Conservation (phyloP, 2,888 invertebrate genomes). For the Agrypnus murinus region DNA sequence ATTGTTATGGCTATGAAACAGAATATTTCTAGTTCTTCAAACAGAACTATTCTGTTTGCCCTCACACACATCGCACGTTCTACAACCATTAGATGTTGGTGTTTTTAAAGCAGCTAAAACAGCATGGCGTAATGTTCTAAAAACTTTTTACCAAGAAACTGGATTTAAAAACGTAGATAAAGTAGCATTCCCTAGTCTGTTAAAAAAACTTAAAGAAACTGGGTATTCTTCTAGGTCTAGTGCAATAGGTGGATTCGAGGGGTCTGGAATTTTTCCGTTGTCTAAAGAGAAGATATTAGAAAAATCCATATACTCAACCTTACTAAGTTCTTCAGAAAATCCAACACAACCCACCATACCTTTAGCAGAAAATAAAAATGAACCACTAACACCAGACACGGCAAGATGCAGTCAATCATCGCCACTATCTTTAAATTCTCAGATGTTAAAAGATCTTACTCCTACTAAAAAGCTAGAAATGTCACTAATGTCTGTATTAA, state of each 20-base stretch:
- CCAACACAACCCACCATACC: no score
- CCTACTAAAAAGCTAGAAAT: background rate
- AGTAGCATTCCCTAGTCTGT: constrained; percentile 24
- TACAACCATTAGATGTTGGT: constrained; percentile 12
- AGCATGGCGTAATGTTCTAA: constrained; percentile 18
- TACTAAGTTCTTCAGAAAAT: no score
- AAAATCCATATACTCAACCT: no score
- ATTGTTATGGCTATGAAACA: constrained; percentile 41
- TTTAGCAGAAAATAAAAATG: no score
- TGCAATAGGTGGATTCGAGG: constrained; percentile 47
- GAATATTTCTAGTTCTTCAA: no score
- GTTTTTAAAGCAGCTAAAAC: constrained; percentile 33
- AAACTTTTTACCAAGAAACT: constrained; percentile 39
- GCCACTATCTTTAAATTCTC: no score
- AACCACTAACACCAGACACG: no score
- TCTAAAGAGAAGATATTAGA: constrained; percentile 9
- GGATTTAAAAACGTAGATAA: constrained; percentile 47
- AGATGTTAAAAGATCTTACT: background rate
- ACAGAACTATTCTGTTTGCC: constrained; percentile 51
- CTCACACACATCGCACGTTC: background rate
- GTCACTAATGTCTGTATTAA: background rate
- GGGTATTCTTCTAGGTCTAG: constrained; percentile 43
- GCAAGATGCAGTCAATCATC: no score
- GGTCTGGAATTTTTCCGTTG: constrained; percentile 35
- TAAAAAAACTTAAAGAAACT: constrained; percentile 34